Evolutionary conservation across 1,140 invertebrate species (phyloP), one percentile per base, ranked within the genome.

Genomic region (Pteromalus puparum): DNA sequence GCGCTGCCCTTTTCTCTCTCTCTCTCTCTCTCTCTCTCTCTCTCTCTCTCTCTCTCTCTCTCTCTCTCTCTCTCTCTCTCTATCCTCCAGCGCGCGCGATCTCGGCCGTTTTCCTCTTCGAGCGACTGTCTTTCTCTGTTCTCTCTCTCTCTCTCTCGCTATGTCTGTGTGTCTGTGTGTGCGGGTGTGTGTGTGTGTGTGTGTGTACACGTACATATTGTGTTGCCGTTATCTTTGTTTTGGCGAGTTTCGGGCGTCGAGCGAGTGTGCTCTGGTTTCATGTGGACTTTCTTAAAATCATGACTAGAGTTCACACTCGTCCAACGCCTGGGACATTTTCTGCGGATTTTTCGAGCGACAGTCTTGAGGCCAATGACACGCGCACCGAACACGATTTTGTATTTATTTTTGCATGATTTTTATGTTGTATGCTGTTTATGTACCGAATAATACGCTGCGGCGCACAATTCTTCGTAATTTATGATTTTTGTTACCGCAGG

Each of bases 251-350:
- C 72, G 74, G 85, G 76, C 89, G 90, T 84, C 88, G 90, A 90
- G 87, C 87, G 91, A 86, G 89, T 92, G 91, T 81, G 88, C 90
- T 91, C 90, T 91, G 80, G 91, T 91, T 88, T 92, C 90, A 92
- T 92, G 91, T 90, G 42, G 83, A 83, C 85, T 87, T 88, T 73
- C 26, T 46, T 38, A 24, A 82, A 70, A 83, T 91, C 91, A 92
- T 92, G 91, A 92, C 91, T 92, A 92, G 91, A 92, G 90, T 91
- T 86, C 87, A 92, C 90, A 92, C 91, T 92, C 91, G 90, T 92
- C 91, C 90, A 90, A 82, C 85, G 90, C 87, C 88, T 86, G 90
- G 82, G 88, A 88, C 83, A 86, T 86, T 89, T 87, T 88, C 88
- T 87, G 76, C 87, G 76, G 76, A 30, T 81, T 46, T 81, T 81